phyloP scores from a whole-genome alignment of 2,797 vertebrate species.

The Erithacus rubecula region DNA sequence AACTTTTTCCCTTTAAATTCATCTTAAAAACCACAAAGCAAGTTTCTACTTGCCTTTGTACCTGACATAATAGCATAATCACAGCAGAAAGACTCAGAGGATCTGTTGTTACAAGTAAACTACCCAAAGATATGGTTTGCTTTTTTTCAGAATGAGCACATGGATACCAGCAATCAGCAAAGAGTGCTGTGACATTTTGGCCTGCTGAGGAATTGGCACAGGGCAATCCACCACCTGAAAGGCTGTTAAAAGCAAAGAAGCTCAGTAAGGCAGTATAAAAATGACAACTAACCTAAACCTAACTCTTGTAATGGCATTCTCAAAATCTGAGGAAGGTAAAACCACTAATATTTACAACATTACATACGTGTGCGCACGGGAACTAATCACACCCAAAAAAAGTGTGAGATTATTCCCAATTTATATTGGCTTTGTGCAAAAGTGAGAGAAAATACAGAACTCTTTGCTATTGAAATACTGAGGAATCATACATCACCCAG shows the following conservation, averaged over 20 bases:
- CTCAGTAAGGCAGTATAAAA: conserved; percentile 20
- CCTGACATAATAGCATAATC: neutral
- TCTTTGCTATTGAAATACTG: neutral
- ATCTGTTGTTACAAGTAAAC: neutral
- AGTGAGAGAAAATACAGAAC: neutral
- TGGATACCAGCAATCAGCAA: neutral
- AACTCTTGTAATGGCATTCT: neutral
- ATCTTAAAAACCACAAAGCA: neutral
- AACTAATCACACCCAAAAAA: neutral
- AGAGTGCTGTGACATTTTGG: neutral
- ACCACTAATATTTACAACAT: neutral
- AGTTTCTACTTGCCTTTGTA: neutral
- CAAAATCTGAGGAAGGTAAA: neutral
- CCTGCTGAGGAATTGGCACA: neutral
- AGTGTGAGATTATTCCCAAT: neutral
- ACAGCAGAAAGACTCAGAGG: neutral
- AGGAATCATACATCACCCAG: neutral
- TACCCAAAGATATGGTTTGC: neutral
- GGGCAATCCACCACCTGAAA: neutral
- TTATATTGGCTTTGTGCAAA: neutral
- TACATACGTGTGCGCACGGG: neutral
- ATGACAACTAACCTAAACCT: neutral
- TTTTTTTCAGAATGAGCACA: neutral
- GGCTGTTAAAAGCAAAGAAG: neutral
- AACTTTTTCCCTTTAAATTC: neutral